Percentiles rank a stretch among this genome's conserved stretches.
These are phyloP conservation scores for Pentalonia nigronervosa DNA, from an alignment of 1,140 invertebrate species.

Conservation along the genomic window DNA sequence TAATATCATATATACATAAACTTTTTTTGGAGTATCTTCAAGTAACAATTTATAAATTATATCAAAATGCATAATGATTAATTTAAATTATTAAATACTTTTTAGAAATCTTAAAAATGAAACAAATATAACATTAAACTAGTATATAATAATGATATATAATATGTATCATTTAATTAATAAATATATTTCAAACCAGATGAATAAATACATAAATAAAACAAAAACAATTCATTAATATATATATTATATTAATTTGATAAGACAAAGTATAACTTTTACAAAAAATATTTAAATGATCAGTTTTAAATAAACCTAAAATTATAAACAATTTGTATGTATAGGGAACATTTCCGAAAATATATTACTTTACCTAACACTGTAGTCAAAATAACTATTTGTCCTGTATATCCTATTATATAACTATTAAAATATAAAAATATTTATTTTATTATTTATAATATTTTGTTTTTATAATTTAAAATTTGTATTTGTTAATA, in stretches of 20 bases:
- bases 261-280: not conserved
- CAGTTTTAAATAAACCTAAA: not conserved
- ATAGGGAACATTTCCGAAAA: not conserved
- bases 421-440: not conserved
- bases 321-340: not conserved
- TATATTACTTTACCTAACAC: not conserved
- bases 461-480: not conserved
- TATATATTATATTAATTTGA: not conserved
- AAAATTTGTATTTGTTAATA: not conserved
- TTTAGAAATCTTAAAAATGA: too few species aligned
- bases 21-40: too few species aligned
- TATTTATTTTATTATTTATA: not conserved
- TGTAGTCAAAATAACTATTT: not conserved
- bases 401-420: not conserved
- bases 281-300: not conserved
- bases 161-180: not conserved
- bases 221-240: not conserved
- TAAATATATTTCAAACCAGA: not conserved
- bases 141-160: too few species aligned
- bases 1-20: too few species aligned
- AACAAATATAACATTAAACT: too few species aligned
- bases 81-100: too few species aligned
- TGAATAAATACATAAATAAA: not conserved
- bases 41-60: too few species aligned
- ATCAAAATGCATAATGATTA: too few species aligned